Evolutionary conservation across 2,888 invertebrate genomes (phyloP), one percentile per base, ranked within the genome.

Genomic region (Halocaridina rubra): DNA sequence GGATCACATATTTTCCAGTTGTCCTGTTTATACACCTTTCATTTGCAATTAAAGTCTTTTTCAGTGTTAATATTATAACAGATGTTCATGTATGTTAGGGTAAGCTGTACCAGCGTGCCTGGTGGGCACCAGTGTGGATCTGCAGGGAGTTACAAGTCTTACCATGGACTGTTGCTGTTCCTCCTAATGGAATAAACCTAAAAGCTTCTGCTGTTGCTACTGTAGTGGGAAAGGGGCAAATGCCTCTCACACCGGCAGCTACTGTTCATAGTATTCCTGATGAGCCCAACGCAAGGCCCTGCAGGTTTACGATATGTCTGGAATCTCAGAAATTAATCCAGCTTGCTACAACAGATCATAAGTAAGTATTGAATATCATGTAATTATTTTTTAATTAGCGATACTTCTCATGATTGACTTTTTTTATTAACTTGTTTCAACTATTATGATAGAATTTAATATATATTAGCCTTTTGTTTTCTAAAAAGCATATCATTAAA

Each of bases 341-440:
- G 89, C 92, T 95, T 46, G 95, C 93, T 13, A 94, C 95, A 27
- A 93, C 93, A 88, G 95, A 95, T 90, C 95, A 95, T 89, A 94
- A 94, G 93, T 93, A 89, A 91, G 91, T n/a, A n/a, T n/a, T n/a
- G n/a, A n/a, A n/a, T n/a, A n/a, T n/a, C n/a, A n/a, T n/a, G n/a
- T n/a, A n/a, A 89, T 8, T 4, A 5, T 53, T 10, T 19, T 13
- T 3, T 13, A 53, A 3, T 5, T 53, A n/a, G 53, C 53, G 5
- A 46, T 13, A 46, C 46, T 46, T 46, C 16, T 46, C 2, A 2
- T 0, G 16, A 46, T 7, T 84, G n/a, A n/a, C n/a, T n/a, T n/a
- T n/a, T n/a, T n/a, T n/a, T n/a, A n/a, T n/a, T n/a, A n/a, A n/a
- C n/a, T n/a, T n/a, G n/a, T n/a, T n/a, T n/a, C n/a, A n/a, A n/a